Evolutionary conservation across 2,113 vertebrate genomes (phyloP).

Genomic region (Scatophagus argus): DNA sequence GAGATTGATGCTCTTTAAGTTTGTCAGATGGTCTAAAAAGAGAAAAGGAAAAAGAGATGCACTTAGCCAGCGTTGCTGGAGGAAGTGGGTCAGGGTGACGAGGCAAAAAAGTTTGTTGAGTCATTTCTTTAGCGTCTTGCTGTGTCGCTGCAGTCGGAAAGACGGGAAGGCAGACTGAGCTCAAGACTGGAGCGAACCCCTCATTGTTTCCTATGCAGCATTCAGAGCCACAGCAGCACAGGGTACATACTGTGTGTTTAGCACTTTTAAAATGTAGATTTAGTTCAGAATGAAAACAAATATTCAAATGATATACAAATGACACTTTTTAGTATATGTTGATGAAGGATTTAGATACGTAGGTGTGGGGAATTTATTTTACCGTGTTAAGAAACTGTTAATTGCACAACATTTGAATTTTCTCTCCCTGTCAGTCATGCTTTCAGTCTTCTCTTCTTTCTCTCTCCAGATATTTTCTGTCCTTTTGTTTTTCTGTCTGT

Average conservation of each 20-base stretch:
- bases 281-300: not conserved
- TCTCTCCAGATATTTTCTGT: not conserved
- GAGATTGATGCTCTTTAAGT: not conserved
- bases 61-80: not conserved
- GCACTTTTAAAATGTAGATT: too few relatives aligned
- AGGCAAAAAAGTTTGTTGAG: slow-evolving; percentile 37
- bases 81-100: slow-evolving; percentile 40
- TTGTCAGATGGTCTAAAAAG: not conserved
- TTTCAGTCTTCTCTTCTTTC: not conserved
- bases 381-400: too few relatives aligned
- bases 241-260: too few relatives aligned
- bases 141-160: not conserved
- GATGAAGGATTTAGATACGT: too few relatives aligned
- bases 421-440: not conserved
- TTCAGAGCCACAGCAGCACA: too few relatives aligned
- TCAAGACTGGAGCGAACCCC: not conserved
- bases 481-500: not conserved
- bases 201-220: too few relatives aligned
- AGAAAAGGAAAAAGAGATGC: too few relatives aligned
- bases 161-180: not conserved
- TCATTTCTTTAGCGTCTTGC: not conserved
- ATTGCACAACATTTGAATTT: not conserved
- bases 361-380: too few relatives aligned
- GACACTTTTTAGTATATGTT: too few relatives aligned
- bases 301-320: too few relatives aligned